phyloP scores from a whole-genome alignment of 2,888 invertebrate species.

The Xanthia icteritia region DNA sequence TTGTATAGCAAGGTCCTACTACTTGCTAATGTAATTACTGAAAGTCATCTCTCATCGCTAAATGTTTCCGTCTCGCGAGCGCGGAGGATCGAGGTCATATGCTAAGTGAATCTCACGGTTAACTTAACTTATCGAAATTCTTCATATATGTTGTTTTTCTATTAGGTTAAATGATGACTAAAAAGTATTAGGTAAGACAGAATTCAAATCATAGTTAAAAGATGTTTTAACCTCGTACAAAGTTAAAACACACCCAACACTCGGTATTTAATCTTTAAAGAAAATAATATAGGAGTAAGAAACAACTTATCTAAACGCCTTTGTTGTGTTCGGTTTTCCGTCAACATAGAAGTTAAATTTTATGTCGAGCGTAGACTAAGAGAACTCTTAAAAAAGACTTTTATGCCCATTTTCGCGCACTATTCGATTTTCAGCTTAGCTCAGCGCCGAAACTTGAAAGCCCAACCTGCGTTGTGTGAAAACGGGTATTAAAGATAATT shows the following conservation, averaged over 20 bases:
- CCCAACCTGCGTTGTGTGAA: no score
- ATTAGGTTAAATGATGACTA: neutral
- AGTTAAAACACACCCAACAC: neutral
- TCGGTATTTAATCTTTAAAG: no score
- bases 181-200: neutral
- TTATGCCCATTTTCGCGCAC: neutral
- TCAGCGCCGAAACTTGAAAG: neutral
- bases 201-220: neutral
- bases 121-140: neutral
- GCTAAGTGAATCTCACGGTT: slow-evolving; percentile 7
- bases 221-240: neutral
- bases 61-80: slow-evolving; percentile 16
- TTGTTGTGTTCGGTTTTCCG: neutral
- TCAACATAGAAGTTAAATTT: neutral
- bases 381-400: neutral
- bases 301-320: neutral
- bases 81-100: neutral
- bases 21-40: slow-evolving; percentile 29
- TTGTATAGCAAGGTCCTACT: neutral
- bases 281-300: neutral
- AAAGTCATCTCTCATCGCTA: slow-evolving; percentile 17
- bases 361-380: neutral
- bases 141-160: neutral
- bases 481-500: neutral
- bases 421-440: neutral